Base-by-base conservation (phyloP, 2,888 invertebrate genomes). In the Coronaproctus castanopsis region DNA sequence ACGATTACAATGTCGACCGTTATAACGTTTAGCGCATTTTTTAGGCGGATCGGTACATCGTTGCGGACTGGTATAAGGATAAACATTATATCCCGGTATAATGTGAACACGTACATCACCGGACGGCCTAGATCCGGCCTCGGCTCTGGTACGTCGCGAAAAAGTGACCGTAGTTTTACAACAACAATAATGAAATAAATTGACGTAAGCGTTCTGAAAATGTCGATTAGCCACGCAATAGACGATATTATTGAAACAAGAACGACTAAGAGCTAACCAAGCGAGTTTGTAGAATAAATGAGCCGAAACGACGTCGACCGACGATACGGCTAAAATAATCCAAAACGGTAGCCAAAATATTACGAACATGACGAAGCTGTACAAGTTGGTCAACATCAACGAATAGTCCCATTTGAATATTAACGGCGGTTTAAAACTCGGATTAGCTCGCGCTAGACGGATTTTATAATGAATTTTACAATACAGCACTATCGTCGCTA, bases 111-210 rank as follows among this genome's bases (percentile, higher is more conserved):
- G 71, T n/a, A 84, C 79, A 64, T 83, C 80, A 2, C 78, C 76
- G 1, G 78, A 73, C 18, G 78, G 74, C 24, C 76, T 68, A 59
- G 71, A 57, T 59, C 72, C 66, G 8, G 70, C 72, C 50, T 76
- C 75, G 57, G 75, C 71, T 48, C 83, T 71, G 58, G 79, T 77
- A 52, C 83, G 75, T 61, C 80, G 72, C 3, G 80, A 77, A 65
- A 81, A 81, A 1, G 82, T 78, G 22, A 81, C 80, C 3, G 82
- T 80, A 8, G 80, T 84, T 70, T 86, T 87, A 72, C 85, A 87
- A 69, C 81, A 86, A 68, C 85, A 86, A 67, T 87, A 87, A 67
- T 83, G 81, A 68, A 85, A 87, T 8, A 87, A 72, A 67, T 81
- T 80, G 18, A 80, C 74, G 69, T 83, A 87, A 3, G 85, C 83